Base-by-base conservation (phyloP, 2,888 invertebrate species). In the Hedychridium roseum region DNA sequence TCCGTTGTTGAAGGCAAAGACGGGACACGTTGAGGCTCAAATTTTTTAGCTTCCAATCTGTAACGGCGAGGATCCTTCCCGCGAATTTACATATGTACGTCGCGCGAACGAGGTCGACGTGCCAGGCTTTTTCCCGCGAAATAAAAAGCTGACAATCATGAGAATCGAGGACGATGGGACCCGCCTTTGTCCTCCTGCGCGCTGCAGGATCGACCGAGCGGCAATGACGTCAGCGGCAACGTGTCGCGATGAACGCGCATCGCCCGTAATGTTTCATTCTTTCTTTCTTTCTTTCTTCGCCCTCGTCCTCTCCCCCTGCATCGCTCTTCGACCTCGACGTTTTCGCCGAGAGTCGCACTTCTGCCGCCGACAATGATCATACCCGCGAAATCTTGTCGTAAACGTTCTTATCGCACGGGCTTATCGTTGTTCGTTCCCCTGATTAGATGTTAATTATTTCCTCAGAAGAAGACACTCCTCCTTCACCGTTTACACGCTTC, bases 141-240 rank as follows among this genome's bases (percentile, higher is more conserved):
- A n/a, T n/a, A n/a, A n/a, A n/a, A n/a, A n/a, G n/a, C n/a, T n/a
- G n/a, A n/a, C n/a, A n/a, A n/a, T n/a, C n/a, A n/a, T n/a, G n/a
- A n/a, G n/a, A n/a, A n/a, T n/a, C n/a, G n/a, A n/a, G n/a, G n/a
- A n/a, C n/a, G n/a, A n/a, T n/a, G n/a, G n/a, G n/a, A n/a, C n/a
- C n/a, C n/a, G n/a, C 12, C 23, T 14, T 9, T 32, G 14, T 32
- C 15, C 15, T 7, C 45, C 23, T 18, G 6, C 3, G 15, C n/a
- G 12, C 9, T 12, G 43, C 34, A 14, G 15, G 28, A 45, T 37
- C 36, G 36, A 46, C 39, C 21, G 30, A 21, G 21, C 42, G 43
- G 42, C 39, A 20, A 16, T 55, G 60, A 60, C 59, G 47, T 55
- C 63, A 60, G 34, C 43, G 36, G 6, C 28, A 30, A 11, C 31